phyloP scores from a whole-genome alignment of 2,113 vertebrate species.

The Spea bombifrons region DNA sequence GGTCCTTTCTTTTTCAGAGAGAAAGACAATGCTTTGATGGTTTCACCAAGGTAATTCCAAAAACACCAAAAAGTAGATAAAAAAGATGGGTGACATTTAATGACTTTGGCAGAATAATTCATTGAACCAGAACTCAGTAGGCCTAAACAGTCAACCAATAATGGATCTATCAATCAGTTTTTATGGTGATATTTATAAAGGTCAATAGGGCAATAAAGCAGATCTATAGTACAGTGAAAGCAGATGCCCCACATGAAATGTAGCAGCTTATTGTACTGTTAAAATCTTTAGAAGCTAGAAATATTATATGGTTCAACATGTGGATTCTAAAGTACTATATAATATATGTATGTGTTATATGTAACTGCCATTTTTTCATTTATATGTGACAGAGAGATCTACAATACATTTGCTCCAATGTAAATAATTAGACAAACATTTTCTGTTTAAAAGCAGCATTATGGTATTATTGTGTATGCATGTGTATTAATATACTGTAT shows the following conservation, averaged over 20 bases:
- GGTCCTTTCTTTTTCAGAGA: too few species aligned
- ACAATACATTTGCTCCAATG: too few species aligned
- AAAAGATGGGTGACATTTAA: not conserved
- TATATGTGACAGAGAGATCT: too few species aligned
- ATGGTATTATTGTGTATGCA: too few species aligned
- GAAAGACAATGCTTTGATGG: not conserved
- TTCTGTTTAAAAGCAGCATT: too few species aligned
- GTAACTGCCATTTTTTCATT: too few species aligned
- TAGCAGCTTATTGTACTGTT: not conserved
- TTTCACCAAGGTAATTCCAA: not conserved
- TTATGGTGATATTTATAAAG: constrained; percentile 37
- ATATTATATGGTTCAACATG: too few species aligned
- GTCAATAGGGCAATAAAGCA: constrained; percentile 29
- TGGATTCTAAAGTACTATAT: too few species aligned
- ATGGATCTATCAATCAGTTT: constrained; percentile 31
- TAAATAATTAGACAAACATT: too few species aligned
- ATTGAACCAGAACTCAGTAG: constrained; percentile 22
- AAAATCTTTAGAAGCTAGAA: not conserved
- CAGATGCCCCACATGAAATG: not conserved
- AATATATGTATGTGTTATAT: too few species aligned
- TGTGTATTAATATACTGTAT: too few species aligned
- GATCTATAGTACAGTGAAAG: constrained; percentile 15
- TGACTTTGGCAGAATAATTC: not conserved
- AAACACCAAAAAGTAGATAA: not conserved
- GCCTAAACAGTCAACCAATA: constrained; percentile 22